Evolutionary conservation across 2,888 invertebrate species (phyloP), one percentile per base, ranked within the genome.

Genomic region (Shargacucullia verbasci): DNA sequence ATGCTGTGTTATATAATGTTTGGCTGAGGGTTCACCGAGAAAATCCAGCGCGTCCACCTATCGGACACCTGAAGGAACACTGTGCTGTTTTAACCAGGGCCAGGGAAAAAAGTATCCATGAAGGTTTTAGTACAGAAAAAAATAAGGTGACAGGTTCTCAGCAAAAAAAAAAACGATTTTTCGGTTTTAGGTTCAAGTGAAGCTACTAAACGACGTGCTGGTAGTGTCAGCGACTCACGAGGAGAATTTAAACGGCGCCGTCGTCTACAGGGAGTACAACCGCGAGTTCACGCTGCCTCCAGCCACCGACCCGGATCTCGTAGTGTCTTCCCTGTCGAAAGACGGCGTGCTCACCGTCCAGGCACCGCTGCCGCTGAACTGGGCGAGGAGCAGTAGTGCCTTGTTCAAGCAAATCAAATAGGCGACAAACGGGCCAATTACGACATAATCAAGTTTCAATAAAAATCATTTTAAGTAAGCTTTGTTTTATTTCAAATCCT

Each of bases 291-390:
- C 97, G 82, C 94, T 99, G 75, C 99, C 99, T 0, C 96, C 97
- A 85, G 98, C 98, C 61, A 97, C 98, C 54, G 97, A 98, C 86
- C 97, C 98, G 0, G 98, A 98, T 86, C 94, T 95, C 57, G 97
- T 99, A 83, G 96, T 97, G 81, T 98, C 98, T 20, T 97, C 97
- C 3, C 94, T 99, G 78, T 98, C 98, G 83, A 97, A 97, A 87
- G 98, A 99, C 81, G 99, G 99, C 12, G 97, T 99, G 3, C 94
- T 99, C 48, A 98, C 98, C 9, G 98, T 99, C 3, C 97, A 98
- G 84, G 98, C 98, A 4, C 98, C 98, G 8, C 8, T 64, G 0
- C 35, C 25, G 0, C 31, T 3, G 10, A 34, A 41, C 2, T 0
- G 2, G 9, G 2, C 8, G 1, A 40, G 25, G n/a, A 31, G 9